Evolutionary conservation across 2,888 invertebrate species (phyloP).

Genomic region (Seira musarum): DNA sequence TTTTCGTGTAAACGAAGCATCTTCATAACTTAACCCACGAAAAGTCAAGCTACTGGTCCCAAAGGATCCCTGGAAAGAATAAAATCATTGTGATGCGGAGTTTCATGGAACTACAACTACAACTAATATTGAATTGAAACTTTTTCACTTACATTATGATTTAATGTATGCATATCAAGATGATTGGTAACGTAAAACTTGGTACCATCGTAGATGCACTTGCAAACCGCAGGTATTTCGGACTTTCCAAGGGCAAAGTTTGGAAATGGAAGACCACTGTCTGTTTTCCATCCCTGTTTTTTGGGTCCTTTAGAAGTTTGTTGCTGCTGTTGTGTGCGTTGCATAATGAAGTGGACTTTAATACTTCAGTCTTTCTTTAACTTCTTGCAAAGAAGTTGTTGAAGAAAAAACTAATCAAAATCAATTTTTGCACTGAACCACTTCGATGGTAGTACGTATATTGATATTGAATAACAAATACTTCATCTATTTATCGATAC

Average conservation of each 20-base stretch:
- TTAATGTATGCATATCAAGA: conserved; percentile 63
- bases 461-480: no score
- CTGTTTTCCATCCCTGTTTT: not conserved
- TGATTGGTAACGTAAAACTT: conserved; percentile 63
- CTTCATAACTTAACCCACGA: conserved; percentile 47
- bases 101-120: no score
- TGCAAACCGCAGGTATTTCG: conserved; percentile 64
- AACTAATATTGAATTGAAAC: not conserved
- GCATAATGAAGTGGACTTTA: no score
- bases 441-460: no score
- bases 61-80: conserved; percentile 59
- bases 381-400: no score
- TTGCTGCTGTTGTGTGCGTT: no score
- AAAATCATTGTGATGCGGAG: no score
- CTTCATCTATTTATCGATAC: no score
- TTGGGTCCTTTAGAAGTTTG: no score
- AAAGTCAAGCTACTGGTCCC: conserved; percentile 60
- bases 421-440: no score
- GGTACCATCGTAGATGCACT: conserved; percentile 64
- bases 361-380: no score
- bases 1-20: conserved; percentile 30
- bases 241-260: conserved; percentile 61
- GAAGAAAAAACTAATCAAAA: no score
- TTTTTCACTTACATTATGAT: conserved; percentile 66
- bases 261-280: conserved; percentile 61